Evolutionary conservation across 2,113 vertebrate genomes (phyloP), one percentile per base, ranked within the genome.

Genomic region (Trematomus loennbergii): DNA sequence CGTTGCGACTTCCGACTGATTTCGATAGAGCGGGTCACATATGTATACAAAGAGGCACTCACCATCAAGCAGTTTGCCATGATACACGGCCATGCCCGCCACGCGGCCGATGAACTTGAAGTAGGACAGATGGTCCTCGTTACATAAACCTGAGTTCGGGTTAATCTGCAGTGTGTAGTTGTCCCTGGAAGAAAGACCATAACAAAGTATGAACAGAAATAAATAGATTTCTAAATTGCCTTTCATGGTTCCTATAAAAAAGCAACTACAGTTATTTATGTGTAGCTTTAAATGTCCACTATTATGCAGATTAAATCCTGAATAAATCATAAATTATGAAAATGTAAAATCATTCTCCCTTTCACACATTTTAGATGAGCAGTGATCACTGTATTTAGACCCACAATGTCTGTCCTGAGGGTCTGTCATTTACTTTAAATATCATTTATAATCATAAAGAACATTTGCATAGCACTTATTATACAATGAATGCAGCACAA

Each of bases 121-220:
- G 91, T 99, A 99, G 49, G 97, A 96, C 64, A 99, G 95, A 83
- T 99, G 98, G 89, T 99, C 98, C 93, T 99, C 98, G 36, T 99
- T 99, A 87, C 98, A 99, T 62, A 99, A 91, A 52, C 98, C 98
- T 52, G 98, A 99, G 91, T 99, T 99, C 0, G 98, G 97, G 91
- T 99, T 99, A 89, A 99, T 98, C 95, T 99, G 98, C 52, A 99
- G 95, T 1, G 98, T 99, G 81, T 99, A 99, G 91, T 99, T 99
- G 91, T 99, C 98, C 84, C 98, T 99, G 93, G 10, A 88, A 92
- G 74, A 85, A 12, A 78, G 92, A 89, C 12, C 18, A 58, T 4
- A 84, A 40, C 63, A 48, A 9, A 70, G 12, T 17, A 68, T 49
- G 18, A 11, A 18, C 57, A 40, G 33, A 9, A 25, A 43, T 46